These are phyloP conservation scores for Volucella inflata DNA, from an alignment of 2,888 invertebrate genomes.

Conservation along the genomic window DNA sequence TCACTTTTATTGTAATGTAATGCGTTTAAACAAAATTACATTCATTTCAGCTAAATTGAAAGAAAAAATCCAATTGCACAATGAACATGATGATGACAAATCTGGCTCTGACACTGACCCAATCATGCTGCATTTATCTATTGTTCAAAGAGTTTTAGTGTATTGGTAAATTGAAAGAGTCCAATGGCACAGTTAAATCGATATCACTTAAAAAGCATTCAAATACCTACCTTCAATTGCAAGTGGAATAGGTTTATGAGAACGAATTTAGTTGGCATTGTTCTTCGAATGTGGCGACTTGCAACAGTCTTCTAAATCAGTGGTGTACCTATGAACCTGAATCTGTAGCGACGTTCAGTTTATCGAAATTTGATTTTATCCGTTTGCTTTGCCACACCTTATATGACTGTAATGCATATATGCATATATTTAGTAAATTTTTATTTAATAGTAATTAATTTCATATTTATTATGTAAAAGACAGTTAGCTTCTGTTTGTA, in stretches of 20 bases:
- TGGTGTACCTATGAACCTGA: constrained; percentile 15
- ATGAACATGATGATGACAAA: constrained; percentile 34
- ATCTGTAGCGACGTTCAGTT: constrained; percentile 47
- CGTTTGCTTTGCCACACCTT: constrained; percentile 50
- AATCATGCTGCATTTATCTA: constrained; percentile 25
- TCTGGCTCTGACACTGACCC: constrained; percentile 44
- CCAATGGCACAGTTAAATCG: constrained; percentile 44
- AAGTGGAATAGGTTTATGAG: constrained; percentile 17
- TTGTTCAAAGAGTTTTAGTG: constrained; percentile 25
- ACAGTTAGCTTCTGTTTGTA: too few species aligned
- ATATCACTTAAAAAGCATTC: constrained; percentile 41
- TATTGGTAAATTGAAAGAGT: constrained; percentile 12
- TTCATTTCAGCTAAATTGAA: constrained; percentile 25
- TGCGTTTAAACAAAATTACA: neutral
- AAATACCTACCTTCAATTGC: constrained; percentile 31
- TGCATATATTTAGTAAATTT: constrained; percentile 16
- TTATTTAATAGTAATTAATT: too few species aligned
- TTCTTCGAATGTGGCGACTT: constrained; percentile 45
- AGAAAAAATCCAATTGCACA: constrained; percentile 35
- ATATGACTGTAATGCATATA: constrained; percentile 17
- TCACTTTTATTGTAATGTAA: neutral
- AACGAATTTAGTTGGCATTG: constrained; percentile 43
- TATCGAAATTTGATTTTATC: constrained; percentile 56
- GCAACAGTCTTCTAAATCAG: constrained; percentile 53
- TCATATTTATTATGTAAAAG: too few species aligned